A percentile compares a stretch with the other conserved stretches of the same genome.
Conservation (phyloP, 64 coral and sea anemone genomes). For the Exaiptasia diaphana region DNA sequence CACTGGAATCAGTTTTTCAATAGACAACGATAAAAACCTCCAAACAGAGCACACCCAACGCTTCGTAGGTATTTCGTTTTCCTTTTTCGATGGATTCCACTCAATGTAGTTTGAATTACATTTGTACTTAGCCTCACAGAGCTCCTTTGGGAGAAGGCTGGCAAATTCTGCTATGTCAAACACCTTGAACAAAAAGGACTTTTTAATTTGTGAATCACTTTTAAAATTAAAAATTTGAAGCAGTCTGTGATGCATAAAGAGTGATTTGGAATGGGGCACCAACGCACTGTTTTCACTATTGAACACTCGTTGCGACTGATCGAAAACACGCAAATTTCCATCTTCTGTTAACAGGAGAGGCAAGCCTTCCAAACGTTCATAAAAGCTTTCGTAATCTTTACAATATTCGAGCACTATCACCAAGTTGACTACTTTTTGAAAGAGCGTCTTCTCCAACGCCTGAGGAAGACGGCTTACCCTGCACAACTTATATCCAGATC, state of each 20-base stretch:
- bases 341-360: slow-evolving; percentile 82
- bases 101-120: too few relatives aligned
- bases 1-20: background rate
- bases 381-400: slow-evolving; percentile 21
- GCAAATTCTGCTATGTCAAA: slow-evolving; percentile 42
- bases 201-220: background rate
- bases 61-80: background rate
- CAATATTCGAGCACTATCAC: slow-evolving; percentile 51
- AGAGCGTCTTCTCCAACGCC: slow-evolving; percentile 19
- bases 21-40: background rate
- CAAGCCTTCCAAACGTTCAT: slow-evolving; percentile 45
- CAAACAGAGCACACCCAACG: background rate
- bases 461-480: slow-evolving; percentile 13
- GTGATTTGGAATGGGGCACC: slow-evolving; percentile 16
- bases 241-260: slow-evolving; percentile 57
- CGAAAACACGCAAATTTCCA: slow-evolving; percentile 26
- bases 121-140: background rate
- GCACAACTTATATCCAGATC: background rate
- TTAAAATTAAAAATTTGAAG: slow-evolving; percentile 3
- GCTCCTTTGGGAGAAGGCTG: background rate
- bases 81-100: background rate
- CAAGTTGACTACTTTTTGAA: background rate
- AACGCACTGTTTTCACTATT: slow-evolving; percentile 20
- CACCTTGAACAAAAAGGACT: background rate
- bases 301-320: slow-evolving; percentile 3